These are phyloP conservation scores for Prinia subflava DNA, from an alignment of 2,113 vertebrate genomes.

Conservation along the genomic window DNA sequence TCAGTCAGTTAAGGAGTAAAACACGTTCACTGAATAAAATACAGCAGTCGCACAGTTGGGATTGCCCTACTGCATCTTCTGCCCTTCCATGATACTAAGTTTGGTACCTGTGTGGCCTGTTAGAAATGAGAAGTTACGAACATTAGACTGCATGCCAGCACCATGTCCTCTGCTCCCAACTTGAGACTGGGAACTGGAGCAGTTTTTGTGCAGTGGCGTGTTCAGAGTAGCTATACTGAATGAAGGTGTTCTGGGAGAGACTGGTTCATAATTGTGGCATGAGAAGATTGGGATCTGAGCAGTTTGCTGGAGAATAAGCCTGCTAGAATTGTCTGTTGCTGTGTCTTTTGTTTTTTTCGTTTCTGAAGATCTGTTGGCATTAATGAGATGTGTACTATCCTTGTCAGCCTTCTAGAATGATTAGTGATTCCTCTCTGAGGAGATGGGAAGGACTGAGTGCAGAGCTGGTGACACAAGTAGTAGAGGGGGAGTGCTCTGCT, in stretches of 20 bases:
- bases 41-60: rapidly evolving
- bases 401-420: background rate
- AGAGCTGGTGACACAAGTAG: background rate
- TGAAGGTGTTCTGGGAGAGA: background rate
- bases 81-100: rapidly evolving
- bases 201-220: background rate
- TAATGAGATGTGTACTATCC: rapidly evolving
- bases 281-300: background rate
- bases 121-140: background rate
- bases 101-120: background rate
- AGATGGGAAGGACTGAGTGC: background rate
- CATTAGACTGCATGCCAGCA: rapidly evolving
- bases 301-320: background rate
- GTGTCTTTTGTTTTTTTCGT: background rate
- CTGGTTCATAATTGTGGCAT: background rate
- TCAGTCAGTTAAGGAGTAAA: background rate
- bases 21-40: background rate
- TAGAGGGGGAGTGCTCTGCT: background rate
- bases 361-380: background rate
- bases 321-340: background rate
- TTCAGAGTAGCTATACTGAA: background rate
- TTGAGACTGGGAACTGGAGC: background rate
- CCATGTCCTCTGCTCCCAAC: rapidly evolving
- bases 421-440: background rate
- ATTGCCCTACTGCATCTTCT: rapidly evolving